Base-by-base conservation (phyloP, 2,888 invertebrate genomes). In the Drosophila niveifrons region DNA sequence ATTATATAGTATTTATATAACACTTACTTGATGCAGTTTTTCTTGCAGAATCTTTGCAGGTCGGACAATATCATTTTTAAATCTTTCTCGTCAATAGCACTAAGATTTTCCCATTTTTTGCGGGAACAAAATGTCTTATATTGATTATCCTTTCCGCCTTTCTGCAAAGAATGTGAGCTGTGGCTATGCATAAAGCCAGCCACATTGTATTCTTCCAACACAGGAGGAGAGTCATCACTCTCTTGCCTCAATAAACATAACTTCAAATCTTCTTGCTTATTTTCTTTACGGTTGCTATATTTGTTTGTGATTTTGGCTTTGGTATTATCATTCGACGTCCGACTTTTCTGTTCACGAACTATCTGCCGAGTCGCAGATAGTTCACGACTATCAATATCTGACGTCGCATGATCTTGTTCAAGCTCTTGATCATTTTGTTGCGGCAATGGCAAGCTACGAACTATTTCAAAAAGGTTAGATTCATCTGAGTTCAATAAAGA, bases 201-300 rank as follows among this genome's bases (percentile, higher is more conserved):
- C 15, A 72, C 68, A 48, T 29, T 53, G 23, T 52, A 66, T 44
- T 73, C 67, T 10, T 66, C 43, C 8, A 73, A 13, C 4, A 28
- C 9, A n/a, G 59, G 13, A 9, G 43, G 10, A 3, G 18, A 34
- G 3, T 44, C 6, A 3, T 10, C 2, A 1, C 10, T 29, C 0
- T 44, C 31, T n/a, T 61, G 59, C 0, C 31, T 52, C 6, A 73
- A 4, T 1, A 61, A 51, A 13, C 66, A 57, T 3, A 73, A n/a
- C 18, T 52, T 66, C 1, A 72, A 43, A 18, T 61, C 48, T 17
- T 50, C 43, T 7, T 23, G 10, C 8, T 17, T 47, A 15, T 23
- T 2, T 10, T 36, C 13, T 1, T 55, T 10, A 2, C 36, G n/a
- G 18, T 51, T 9, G n/a, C 4, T 1, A 11, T 18, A 2, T 4